Conservation (phyloP, 2,113 vertebrate species). For the Malurus alboscapulatus region DNA sequence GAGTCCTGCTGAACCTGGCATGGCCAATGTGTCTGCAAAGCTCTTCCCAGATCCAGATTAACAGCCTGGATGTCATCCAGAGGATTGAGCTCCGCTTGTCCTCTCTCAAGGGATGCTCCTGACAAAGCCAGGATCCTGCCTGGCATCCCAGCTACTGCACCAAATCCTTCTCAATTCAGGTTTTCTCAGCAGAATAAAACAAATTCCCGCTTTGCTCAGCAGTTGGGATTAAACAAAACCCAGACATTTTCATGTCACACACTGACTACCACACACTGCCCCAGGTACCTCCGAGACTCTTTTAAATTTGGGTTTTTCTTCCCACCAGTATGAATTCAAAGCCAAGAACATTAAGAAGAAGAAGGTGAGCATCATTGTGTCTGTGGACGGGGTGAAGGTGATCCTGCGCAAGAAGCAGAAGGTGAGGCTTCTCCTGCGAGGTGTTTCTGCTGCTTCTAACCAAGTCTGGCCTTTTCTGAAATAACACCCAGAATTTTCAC, state of each 20-base stretch:
- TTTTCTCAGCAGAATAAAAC: not conserved
- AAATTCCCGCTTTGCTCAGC: not conserved
- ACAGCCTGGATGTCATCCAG: not conserved
- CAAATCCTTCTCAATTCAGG: not conserved
- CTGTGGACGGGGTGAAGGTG: constrained; percentile 83
- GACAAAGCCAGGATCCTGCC: not conserved
- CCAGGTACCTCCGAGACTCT: not conserved
- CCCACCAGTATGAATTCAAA: constrained; percentile 88
- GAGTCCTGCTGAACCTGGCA: not conserved
- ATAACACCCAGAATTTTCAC: not conserved
- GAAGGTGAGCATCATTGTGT: constrained; percentile 87
- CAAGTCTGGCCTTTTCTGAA: not conserved
- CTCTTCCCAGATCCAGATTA: not conserved
- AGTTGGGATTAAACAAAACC: not conserved
- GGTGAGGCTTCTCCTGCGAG: constrained; percentile 45
- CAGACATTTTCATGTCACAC: not conserved
- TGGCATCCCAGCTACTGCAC: not conserved
- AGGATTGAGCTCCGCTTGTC: not conserved
- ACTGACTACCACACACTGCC: not conserved
- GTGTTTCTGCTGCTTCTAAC: not conserved
- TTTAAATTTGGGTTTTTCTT: not conserved
- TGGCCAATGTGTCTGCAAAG: fast-evolving
- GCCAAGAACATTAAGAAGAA: constrained; percentile 91
- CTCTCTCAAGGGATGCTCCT: not conserved
- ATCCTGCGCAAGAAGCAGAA: constrained; percentile 85